Percentiles rank a stretch among this genome's conserved stretches.
These are phyloP conservation scores for Zaprionus ghesquierei DNA, from an alignment of 1,140 invertebrate species.

Conservation along the genomic window DNA sequence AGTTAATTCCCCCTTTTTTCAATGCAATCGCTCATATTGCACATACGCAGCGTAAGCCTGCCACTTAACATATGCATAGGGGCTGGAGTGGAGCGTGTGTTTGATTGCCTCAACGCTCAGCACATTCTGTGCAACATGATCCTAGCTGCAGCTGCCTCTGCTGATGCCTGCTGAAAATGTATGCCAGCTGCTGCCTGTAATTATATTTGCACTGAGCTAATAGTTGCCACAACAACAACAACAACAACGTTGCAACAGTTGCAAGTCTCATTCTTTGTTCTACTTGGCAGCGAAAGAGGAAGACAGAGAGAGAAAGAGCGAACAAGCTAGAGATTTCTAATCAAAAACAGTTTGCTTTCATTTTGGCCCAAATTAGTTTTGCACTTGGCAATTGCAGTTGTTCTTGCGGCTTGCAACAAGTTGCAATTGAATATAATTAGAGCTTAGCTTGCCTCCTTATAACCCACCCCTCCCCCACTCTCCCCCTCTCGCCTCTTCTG, in stretches of 20 bases:
- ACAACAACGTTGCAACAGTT: slow-evolving; percentile 16
- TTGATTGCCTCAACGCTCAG: slow-evolving; percentile 35
- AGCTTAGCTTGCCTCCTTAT: slow-evolving; percentile 13
- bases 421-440: slow-evolving; percentile 72
- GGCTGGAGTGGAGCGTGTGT: neutral
- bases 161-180: slow-evolving; percentile 42
- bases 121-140: slow-evolving; percentile 45
- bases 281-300: slow-evolving; percentile 35
- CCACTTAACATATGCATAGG: slow-evolving; percentile 68
- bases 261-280: slow-evolving; percentile 50
- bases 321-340: slow-evolving; percentile 27
- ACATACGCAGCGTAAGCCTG: slow-evolving; percentile 54
- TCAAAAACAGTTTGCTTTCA: slow-evolving; percentile 50
- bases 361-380: slow-evolving; percentile 72
- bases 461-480: neutral
- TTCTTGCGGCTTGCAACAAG: slow-evolving; percentile 44
- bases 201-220: slow-evolving; percentile 72
- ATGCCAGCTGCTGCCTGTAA: slow-evolving; percentile 60
- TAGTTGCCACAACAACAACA: slow-evolving; percentile 17
- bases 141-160: slow-evolving; percentile 5
- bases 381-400: slow-evolving; percentile 42
- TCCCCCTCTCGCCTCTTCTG: slow-evolving; percentile 40
- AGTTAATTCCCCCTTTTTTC: slow-evolving; percentile 55
- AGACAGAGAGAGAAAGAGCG: neutral
- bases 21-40: slow-evolving; percentile 37